Conservation (phyloP, 1,140 invertebrate genomes). For the Brachionus rotundiformis region DNA sequence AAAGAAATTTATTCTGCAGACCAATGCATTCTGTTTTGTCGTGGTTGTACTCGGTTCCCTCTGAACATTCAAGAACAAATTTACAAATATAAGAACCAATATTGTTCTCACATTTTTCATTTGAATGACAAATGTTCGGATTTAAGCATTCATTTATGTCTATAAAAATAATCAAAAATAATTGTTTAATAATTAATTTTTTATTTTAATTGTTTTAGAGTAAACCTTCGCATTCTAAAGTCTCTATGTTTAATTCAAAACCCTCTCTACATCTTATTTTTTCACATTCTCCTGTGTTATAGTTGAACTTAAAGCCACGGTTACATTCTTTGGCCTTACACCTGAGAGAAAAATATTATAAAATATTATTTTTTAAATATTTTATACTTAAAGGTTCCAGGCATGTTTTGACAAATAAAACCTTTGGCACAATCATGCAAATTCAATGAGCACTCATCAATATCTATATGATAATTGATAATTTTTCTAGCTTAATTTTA, state of each 20-base stretch:
- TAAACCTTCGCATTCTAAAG: constrained; percentile 55
- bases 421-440: constrained; percentile 49
- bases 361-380: background rate
- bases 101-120: constrained; percentile 76
- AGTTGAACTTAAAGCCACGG: constrained; percentile 16
- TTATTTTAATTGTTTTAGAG: background rate
- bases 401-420: constrained; percentile 39
- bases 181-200: background rate
- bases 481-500: constrained; percentile 30
- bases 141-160: constrained; percentile 70
- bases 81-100: constrained; percentile 80
- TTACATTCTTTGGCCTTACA: constrained; percentile 40
- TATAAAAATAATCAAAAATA: background rate
- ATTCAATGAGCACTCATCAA: constrained; percentile 71
- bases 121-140: constrained; percentile 61
- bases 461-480: constrained; percentile 65
- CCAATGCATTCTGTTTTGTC: constrained; percentile 48
- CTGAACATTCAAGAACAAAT: background rate
- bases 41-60: constrained; percentile 8
- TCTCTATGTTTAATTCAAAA: constrained; percentile 37
- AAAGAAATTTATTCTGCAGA: background rate
- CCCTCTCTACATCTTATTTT: constrained; percentile 50
- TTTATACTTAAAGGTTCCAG: constrained; percentile 49
- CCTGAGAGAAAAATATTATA: background rate
- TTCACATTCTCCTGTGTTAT: constrained; percentile 50